phyloP scores from a whole-genome alignment of 2,797 vertebrate genomes.

The Dallia pectoralis region DNA sequence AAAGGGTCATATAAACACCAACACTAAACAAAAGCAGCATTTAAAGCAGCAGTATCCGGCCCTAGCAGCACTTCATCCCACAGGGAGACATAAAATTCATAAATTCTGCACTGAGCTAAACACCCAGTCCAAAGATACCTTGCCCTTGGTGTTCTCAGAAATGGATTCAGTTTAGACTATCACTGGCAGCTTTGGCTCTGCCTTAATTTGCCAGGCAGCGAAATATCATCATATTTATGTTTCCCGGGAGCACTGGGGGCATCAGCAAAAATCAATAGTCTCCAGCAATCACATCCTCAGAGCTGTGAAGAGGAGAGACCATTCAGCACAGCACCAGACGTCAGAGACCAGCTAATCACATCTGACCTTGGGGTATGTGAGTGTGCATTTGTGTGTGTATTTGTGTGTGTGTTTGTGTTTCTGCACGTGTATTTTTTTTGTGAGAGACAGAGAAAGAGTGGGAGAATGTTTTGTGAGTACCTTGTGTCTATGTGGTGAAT shows the following conservation, averaged over 20 bases:
- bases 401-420: background rate
- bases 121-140: constrained; percentile 32
- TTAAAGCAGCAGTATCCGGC: background rate
- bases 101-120: constrained; percentile 25
- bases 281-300: constrained; percentile 44
- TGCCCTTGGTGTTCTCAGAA: constrained; percentile 29
- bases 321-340: constrained; percentile 36
- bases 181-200: constrained; percentile 25
- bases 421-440: background rate
- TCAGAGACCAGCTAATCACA: constrained; percentile 38
- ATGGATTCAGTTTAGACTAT: constrained; percentile 43
- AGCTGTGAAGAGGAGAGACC: constrained; percentile 40
- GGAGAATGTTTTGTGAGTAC: background rate
- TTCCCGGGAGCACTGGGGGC: constrained; percentile 34
- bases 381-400: constrained; percentile 16
- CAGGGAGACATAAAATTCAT: constrained; percentile 33
- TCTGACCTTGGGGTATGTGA: constrained; percentile 38
- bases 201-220: constrained; percentile 46
- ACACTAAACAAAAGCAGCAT: constrained; percentile 8
- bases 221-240: constrained; percentile 58
- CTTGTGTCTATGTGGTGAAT: no score
- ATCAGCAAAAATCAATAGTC: constrained; percentile 59
- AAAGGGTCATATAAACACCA: background rate
- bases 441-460: background rate
- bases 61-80: constrained; percentile 12